Conservation (phyloP, 2,113 vertebrate genomes). For the Scomber scombrus region DNA sequence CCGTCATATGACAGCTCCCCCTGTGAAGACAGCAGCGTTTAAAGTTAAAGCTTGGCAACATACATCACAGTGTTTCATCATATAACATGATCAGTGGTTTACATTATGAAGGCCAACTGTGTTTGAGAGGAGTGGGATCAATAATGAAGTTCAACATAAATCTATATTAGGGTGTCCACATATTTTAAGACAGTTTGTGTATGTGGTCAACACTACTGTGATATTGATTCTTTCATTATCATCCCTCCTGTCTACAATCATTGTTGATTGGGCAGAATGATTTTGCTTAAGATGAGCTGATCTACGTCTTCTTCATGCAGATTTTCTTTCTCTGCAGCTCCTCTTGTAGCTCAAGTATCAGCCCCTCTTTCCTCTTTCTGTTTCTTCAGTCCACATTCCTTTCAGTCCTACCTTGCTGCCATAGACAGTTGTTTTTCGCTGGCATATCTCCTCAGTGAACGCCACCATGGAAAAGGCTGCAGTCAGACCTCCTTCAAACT, state of each 20-base stretch:
- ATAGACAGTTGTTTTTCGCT: constrained; percentile 83
- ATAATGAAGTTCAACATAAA: too few relatives aligned
- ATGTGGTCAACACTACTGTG: background rate
- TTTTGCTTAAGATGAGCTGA: background rate
- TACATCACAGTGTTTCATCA: background rate
- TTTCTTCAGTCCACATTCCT: background rate
- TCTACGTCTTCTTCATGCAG: background rate
- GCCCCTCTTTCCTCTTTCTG: background rate
- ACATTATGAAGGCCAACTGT: too few relatives aligned
- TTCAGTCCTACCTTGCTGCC: constrained; percentile 85
- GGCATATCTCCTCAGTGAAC: constrained; percentile 84
- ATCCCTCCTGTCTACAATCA: background rate
- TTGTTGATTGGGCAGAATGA: too few relatives aligned
- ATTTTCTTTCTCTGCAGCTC: background rate
- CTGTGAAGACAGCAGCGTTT: constrained; percentile 57
- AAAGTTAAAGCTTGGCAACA: background rate
- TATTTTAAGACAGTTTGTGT: too few relatives aligned
- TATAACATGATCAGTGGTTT: background rate
- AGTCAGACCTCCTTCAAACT: constrained; percentile 89
- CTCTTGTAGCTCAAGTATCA: background rate
- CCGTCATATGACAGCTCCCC: constrained; percentile 82
- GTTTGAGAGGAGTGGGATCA: too few relatives aligned
- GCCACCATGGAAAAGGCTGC: constrained; percentile 89
- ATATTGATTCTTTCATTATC: too few relatives aligned
- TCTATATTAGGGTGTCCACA: too few relatives aligned